Evolutionary conservation across 2,888 invertebrate species (phyloP).

Genomic region (Nezara viridula): DNA sequence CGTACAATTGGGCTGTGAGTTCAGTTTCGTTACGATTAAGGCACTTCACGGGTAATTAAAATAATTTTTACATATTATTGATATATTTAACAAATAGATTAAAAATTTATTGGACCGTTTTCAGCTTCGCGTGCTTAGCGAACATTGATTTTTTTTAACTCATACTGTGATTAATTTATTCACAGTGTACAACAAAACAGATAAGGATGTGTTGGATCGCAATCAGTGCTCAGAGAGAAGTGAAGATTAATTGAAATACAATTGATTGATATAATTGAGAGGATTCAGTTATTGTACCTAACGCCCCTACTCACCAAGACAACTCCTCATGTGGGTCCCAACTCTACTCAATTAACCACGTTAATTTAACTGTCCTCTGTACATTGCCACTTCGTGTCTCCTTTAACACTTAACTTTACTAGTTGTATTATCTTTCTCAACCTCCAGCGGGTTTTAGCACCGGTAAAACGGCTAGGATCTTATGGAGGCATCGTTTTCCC

Average conservation of each 20-base stretch:
- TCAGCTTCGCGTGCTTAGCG: too few relatives aligned
- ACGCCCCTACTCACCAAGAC: not conserved
- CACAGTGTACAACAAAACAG: not conserved
- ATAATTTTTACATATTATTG: too few relatives aligned
- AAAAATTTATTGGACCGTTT: too few relatives aligned
- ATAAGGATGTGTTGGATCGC: not conserved
- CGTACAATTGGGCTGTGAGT: too few relatives aligned
- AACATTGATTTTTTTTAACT: not conserved
- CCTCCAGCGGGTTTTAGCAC: too few relatives aligned
- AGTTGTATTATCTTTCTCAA: not conserved
- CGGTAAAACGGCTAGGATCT: too few relatives aligned
- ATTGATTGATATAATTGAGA: not conserved
- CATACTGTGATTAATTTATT: not conserved
- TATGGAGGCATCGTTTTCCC: not conserved
- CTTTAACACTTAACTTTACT: not conserved
- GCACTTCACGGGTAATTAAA: too few relatives aligned
- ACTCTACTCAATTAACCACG: not conserved
- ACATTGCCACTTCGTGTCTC: not conserved
- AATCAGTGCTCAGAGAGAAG: not conserved
- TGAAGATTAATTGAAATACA: constrained; percentile 32
- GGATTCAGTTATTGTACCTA: constrained; percentile 27
- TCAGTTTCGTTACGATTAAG: too few relatives aligned
- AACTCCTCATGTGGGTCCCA: not conserved
- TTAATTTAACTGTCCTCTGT: constrained; percentile 2
- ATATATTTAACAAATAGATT: too few relatives aligned